Percentiles rank a stretch among this genome's conserved stretches.
Evolutionary conservation across 2,797 vertebrate genomes (phyloP).

Genomic region (Enteromius trimaculatus): DNA sequence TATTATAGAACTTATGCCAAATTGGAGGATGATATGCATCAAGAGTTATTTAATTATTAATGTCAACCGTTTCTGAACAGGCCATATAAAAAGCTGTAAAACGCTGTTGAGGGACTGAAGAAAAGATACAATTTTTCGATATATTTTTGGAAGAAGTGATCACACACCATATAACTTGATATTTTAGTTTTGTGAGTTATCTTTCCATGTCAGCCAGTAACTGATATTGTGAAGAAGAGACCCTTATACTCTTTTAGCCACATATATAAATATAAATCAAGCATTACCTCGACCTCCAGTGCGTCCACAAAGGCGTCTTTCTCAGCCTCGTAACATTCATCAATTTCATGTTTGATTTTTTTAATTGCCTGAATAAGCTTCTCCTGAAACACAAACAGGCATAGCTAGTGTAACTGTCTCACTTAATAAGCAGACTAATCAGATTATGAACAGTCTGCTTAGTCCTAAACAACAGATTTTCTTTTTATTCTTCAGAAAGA

Average conservation of each 20-base stretch:
- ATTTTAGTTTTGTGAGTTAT: not conserved
- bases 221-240: not conserved
- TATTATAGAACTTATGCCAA: not conserved
- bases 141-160: not conserved
- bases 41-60: not conserved
- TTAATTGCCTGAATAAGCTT: slow-evolving; percentile 81
- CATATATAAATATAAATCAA: not conserved
- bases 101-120: not conserved
- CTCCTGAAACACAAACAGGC: slow-evolving; percentile 65
- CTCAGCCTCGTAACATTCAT: slow-evolving; percentile 77
- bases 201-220: not conserved
- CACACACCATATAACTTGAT: not conserved
- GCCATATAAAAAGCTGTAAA: not conserved
- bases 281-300: slow-evolving; percentile 74
- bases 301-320: slow-evolving; percentile 71
- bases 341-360: slow-evolving; percentile 80
- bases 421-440: not conserved
- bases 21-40: not conserved
- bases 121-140: not conserved
- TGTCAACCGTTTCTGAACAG: not conserved
- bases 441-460: not conserved
- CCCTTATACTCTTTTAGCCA: slow-evolving; percentile 3
- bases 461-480: not conserved
- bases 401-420: slow-evolving; percentile 12
- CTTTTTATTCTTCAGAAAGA: not conserved